Evolutionary conservation across 2,113 vertebrate genomes (phyloP), one percentile per base, ranked within the genome.

Genomic region (Trematomus loennbergii): DNA sequence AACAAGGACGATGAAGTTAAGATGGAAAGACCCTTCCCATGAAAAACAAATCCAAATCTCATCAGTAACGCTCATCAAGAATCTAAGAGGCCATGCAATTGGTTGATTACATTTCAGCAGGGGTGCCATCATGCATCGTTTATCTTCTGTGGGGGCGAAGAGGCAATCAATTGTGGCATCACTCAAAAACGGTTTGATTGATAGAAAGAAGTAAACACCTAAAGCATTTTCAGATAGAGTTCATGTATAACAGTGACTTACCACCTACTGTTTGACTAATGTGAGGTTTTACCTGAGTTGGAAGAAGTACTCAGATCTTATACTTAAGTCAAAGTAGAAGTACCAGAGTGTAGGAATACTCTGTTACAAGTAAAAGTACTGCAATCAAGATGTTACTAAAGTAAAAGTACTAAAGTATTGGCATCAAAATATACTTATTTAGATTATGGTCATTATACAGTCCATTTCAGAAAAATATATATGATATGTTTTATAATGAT

Each of bases 141-240:
- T 79, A 36, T 55, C 54, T 50, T 70, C 73, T 49, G 66, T 46
- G 72, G 72, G 78, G 64, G 66, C 29, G 36, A 70, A 77, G 69
- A 71, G 25, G 58, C 52, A 72, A 62, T 85, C 77, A 80, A 57
- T 83, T 77, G 46, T 46, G 48, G 48, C 69, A 83, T 83, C 79
- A 66, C 36, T 80, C 82, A 77, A 46, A 75, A 79, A 40, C n/a
- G 54, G 22, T 25, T 7, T 63, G 60, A 49, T 68, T n/a, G 55
- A 64, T 63, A 54, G 36, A 53, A 55, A 18, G 49, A 67, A 72
- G 50, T 36, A 78, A 33, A 45, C n/a, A 29, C 18, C 16, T 12
- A 16, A 43, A 58, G 40, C 16, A 3, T 59, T 0, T 20, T 22
- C 54, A 58, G 17, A 13, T 33, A 33, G 22, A 49, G 20, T 15